phyloP scores from a whole-genome alignment of 2,797 vertebrate genomes.

The Chromis chromis region DNA sequence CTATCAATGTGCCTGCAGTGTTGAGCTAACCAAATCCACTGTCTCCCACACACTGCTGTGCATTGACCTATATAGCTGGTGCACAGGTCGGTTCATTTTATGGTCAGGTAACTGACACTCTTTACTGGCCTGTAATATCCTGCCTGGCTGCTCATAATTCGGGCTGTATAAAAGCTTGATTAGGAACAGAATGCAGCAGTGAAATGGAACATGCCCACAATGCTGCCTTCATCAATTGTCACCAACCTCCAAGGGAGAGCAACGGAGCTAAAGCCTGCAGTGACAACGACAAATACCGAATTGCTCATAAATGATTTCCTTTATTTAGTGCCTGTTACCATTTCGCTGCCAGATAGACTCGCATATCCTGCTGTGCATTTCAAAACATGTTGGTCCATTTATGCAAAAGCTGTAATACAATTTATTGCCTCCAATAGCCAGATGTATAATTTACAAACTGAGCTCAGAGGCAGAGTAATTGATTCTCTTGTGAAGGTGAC shows the following conservation, averaged over 20 bases:
- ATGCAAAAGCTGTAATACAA: conserved; percentile 87
- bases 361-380: conserved; percentile 84
- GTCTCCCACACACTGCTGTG: conserved; percentile 38
- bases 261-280: conserved; percentile 53
- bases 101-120: conserved; percentile 67
- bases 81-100: conserved; percentile 71
- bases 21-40: conserved; percentile 29
- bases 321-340: conserved; percentile 69
- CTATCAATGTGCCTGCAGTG: conserved; percentile 14
- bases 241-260: conserved; percentile 60
- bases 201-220: conserved; percentile 69
- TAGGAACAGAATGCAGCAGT: conserved; percentile 73
- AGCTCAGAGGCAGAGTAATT: conserved; percentile 86
- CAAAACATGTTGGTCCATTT: conserved; percentile 87
- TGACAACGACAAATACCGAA: conserved; percentile 67
- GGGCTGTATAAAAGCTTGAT: conserved; percentile 77
- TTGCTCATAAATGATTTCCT: conserved; percentile 78
- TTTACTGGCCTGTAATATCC: conserved; percentile 76
- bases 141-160: conserved; percentile 74
- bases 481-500: conserved; percentile 91
- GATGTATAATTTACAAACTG: conserved; percentile 90
- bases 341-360: conserved; percentile 56
- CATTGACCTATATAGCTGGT: conserved; percentile 63
- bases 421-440: conserved; percentile 89
- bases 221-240: conserved; percentile 70